A percentile compares a stretch with the other conserved stretches of the same genome.
Conservation (phyloP, 2,888 invertebrate species). For the Merodon equestris region DNA sequence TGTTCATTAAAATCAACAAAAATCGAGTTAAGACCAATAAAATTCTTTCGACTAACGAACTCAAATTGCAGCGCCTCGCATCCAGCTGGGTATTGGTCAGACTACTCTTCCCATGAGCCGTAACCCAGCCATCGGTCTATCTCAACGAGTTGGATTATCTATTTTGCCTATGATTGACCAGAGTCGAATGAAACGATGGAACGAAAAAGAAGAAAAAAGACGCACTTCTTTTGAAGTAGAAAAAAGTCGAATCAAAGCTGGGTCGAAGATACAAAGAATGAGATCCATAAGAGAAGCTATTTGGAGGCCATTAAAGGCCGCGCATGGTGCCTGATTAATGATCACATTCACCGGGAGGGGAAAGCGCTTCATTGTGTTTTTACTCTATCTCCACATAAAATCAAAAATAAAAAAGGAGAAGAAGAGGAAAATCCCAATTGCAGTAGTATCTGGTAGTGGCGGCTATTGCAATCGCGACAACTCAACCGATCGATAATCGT, state of each 20-base stretch:
- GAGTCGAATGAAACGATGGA: slow-evolving; percentile 24
- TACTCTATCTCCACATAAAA: not conserved
- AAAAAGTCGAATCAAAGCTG: slow-evolving; percentile 9
- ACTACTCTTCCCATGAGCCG: no score
- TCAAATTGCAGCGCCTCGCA: slow-evolving; percentile 59
- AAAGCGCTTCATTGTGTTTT: slow-evolving; percentile 2
- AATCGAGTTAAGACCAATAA: slow-evolving; percentile 29
- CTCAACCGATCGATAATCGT: slow-evolving; percentile 67
- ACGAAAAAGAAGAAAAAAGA: not conserved
- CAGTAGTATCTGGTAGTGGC: not conserved
- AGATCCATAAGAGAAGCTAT: slow-evolving; percentile 60
- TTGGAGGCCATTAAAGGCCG: slow-evolving; percentile 52
- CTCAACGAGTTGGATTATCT: slow-evolving; percentile 46
- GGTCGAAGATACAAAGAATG: not conserved
- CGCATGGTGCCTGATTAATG: slow-evolving; percentile 63
- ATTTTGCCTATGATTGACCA: slow-evolving; percentile 55
- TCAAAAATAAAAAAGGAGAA: not conserved
- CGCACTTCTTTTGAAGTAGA: slow-evolving; percentile 17
- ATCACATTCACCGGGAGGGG: slow-evolving; percentile 53
- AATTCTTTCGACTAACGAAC: slow-evolving; percentile 59
- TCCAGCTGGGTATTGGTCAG: not conserved
- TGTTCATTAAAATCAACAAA: slow-evolving; percentile 47
- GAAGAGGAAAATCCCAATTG: slow-evolving; percentile 1
- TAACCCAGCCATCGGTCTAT: no score
- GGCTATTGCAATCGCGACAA: slow-evolving; percentile 41